A percentile compares a stretch with the other conserved stretches of the same genome.
These are phyloP conservation scores for Phaonia tiefii DNA, from an alignment of 2,888 invertebrate species.

Conservation along the genomic window DNA sequence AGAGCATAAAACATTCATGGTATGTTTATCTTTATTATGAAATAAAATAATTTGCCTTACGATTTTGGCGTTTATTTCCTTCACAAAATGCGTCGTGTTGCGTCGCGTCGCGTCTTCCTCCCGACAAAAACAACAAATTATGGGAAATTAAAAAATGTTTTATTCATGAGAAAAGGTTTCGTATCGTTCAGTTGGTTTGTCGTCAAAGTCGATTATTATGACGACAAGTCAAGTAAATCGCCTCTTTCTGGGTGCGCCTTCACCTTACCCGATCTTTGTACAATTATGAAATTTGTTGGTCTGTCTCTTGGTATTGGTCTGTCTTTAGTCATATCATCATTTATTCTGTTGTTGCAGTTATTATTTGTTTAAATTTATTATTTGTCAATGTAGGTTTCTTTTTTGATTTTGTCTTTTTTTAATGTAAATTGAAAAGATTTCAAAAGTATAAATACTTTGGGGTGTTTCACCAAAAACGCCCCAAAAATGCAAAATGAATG, in stretches of 20 bases:
- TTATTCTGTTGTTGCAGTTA: constrained; percentile 30
- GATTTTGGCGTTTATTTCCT: constrained; percentile 53
- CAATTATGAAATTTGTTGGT: constrained; percentile 50
- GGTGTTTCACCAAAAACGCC: constrained; percentile 19
- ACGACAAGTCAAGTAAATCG: constrained; percentile 77
- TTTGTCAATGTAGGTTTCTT: constrained; percentile 33
- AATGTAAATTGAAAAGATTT: constrained; percentile 22
- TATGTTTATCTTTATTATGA: constrained; percentile 65
- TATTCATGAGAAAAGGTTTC: constrained; percentile 75
- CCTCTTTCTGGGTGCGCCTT: constrained; percentile 73
- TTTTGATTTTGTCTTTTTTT: neutral
- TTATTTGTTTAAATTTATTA: constrained; percentile 29
- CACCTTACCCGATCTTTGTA: constrained; percentile 31
- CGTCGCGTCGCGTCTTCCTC: constrained; percentile 50
- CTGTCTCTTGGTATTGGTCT: neutral
- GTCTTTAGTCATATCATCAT: constrained; percentile 40
- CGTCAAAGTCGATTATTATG: constrained; percentile 63
- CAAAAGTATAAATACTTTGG: constrained; percentile 8
- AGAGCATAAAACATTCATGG: constrained; percentile 55
- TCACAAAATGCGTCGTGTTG: no score
- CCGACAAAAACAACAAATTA: constrained; percentile 68
- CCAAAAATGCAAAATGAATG: constrained; percentile 38
- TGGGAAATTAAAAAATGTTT: constrained; percentile 76
- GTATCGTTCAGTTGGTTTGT: constrained; percentile 8
- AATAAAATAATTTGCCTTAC: constrained; percentile 56